Percentiles rank a stretch among this genome's conserved stretches.
Evolutionary conservation across 2,888 invertebrate genomes (phyloP).

Genomic region (Lobophora halterata): DNA sequence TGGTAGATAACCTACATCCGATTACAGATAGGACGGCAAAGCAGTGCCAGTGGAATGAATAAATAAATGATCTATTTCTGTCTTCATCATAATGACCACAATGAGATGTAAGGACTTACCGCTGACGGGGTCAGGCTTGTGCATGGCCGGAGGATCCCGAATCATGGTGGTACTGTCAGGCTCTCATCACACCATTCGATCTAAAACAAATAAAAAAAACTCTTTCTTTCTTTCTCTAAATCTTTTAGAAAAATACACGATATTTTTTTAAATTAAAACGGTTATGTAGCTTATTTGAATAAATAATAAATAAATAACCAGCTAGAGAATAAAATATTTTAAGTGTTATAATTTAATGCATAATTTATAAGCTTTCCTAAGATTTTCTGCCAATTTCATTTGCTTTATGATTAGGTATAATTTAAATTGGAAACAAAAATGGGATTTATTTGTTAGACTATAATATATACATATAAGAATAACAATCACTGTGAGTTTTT

Average conservation of each 20-base stretch:
- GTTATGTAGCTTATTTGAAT: constrained; percentile 24
- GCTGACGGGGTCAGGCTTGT: constrained; percentile 69
- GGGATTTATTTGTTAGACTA: no score
- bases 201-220: constrained; percentile 57
- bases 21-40: no score
- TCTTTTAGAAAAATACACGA: no score
- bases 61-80: no score
- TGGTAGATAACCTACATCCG: no score
- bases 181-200: constrained; percentile 59
- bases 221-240: no score
- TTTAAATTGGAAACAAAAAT: no score
- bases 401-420: constrained; percentile 2
- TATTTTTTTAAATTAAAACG: constrained; percentile 26
- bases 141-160: constrained; percentile 79
- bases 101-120: constrained; percentile 52
- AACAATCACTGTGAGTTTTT: no score
- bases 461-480: no score
- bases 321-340: no score
- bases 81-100: no score
- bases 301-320: constrained; percentile 10
- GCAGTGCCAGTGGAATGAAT: background rate
- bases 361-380: constrained; percentile 18
- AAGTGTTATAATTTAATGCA: no score
- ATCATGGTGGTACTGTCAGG: constrained; percentile 73
- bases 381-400: constrained; percentile 10